A percentile compares a stretch with the other conserved stretches of the same genome.
These are phyloP conservation scores for Oxyura jamaicensis DNA, from an alignment of 2,113 vertebrate species.

Conservation along the genomic window DNA sequence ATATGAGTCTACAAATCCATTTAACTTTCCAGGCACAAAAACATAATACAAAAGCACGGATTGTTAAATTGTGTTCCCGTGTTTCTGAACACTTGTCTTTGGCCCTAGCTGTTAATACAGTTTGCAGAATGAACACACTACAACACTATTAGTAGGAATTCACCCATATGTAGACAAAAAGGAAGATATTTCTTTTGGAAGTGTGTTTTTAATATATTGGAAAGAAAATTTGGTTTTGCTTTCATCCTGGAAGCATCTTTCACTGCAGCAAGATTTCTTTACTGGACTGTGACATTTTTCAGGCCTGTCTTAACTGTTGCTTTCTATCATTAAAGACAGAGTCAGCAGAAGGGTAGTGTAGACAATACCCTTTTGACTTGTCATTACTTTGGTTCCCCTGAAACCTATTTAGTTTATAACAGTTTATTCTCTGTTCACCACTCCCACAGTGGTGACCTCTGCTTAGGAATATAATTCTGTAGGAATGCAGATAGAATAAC, in stretches of 20 bases:
- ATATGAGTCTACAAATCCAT: not conserved
- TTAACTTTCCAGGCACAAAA: not conserved
- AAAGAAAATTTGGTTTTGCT: not conserved
- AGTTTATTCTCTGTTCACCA: no score
- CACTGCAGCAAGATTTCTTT: not conserved
- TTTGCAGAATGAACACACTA: not conserved
- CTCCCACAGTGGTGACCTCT: not conserved
- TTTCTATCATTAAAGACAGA: not conserved
- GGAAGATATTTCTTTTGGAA: not conserved
- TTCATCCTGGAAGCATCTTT: not conserved
- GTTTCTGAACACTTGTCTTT: not conserved
- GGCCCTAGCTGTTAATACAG: not conserved
- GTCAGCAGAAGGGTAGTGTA: not conserved
- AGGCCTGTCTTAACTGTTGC: not conserved
- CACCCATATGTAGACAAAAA: not conserved
- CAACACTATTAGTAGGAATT: not conserved
- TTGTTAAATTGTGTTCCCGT: not conserved
- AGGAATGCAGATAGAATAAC: not conserved
- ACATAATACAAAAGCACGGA: not conserved
- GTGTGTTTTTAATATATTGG: not conserved
- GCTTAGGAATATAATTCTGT: not conserved
- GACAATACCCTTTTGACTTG: not conserved
- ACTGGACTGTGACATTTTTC: not conserved
- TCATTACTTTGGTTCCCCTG: not conserved
- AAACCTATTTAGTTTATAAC: not conserved